Evolutionary conservation across 2,113 vertebrate species (phyloP).

Genomic region (Eurypyga helias): DNA sequence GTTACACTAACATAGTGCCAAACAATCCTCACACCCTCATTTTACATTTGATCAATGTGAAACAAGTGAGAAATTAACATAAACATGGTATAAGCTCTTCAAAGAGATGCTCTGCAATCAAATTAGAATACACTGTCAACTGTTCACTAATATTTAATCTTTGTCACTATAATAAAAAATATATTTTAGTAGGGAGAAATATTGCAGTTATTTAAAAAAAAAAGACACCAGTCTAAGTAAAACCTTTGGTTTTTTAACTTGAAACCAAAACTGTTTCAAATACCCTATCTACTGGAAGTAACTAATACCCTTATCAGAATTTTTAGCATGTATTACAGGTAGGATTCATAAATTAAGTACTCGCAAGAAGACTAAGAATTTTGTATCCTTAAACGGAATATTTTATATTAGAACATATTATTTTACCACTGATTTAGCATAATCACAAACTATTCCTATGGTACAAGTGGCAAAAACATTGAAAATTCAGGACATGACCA

Average conservation of each 20-base stretch:
- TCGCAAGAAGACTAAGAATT: not conserved
- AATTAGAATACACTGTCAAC: not conserved
- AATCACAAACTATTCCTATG: not conserved
- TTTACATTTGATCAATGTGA: not conserved
- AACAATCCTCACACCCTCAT: not conserved
- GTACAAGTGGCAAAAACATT: not conserved
- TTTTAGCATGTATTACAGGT: not conserved
- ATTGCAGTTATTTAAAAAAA: not conserved
- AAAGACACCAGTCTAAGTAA: not conserved
- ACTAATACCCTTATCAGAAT: not conserved
- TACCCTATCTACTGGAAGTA: not conserved
- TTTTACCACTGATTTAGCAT: not conserved
- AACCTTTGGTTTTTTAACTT: not conserved
- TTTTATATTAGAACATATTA: not conserved
- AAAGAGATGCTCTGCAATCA: not conserved
- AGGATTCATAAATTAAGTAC: not conserved
- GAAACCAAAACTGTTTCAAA: not conserved
- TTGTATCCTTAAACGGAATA: not conserved
- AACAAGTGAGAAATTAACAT: not conserved
- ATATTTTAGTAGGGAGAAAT: not conserved
- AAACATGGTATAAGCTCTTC: too few relatives aligned
- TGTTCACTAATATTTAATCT: not conserved
- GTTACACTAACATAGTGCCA: not conserved
- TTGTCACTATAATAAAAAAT: not conserved
- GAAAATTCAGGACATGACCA: not conserved